Base-by-base conservation (phyloP, 2,888 invertebrate species). In the Allygus modestus region DNA sequence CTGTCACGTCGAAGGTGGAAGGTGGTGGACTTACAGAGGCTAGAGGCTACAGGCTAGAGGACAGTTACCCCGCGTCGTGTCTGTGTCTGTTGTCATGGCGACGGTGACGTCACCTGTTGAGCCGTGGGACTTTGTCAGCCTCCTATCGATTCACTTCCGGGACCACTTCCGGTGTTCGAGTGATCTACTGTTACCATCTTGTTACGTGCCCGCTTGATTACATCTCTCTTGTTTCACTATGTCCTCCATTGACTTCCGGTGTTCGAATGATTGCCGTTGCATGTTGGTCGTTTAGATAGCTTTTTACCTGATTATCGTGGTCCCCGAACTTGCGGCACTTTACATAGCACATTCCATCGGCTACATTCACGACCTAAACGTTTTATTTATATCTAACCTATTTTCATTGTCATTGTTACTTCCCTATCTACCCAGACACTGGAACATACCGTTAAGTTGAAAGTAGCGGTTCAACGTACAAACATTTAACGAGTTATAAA, bases 71-170 rank as follows among this genome's bases (percentile, higher is more conserved):
- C 69, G 73, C 65, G 65, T 65, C 58, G 23, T 58, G 58, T 58
- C 65, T 65, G 23, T 58, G 58, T 58, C 65, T 65, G 73, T 73
- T 73, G 20, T 23, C 73, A 73, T 73, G 73, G 41, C 26, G 41
- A 73, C 73, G 7, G 20, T 73, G 73, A 73, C 73, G 73, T 73
- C 73, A 41, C 73, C 73, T 73, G 73, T 33, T 41, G 73, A 73
- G 41, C 73, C 73, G 41, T 73, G 73, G 41, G 41, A 33, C 33
- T 23, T 41, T 41, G 73, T 41, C 73, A 73, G 73, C 73, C 73
- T 73, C 73, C 73, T 33, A 73, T 73, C 73, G 73, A 73, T 73
- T 73, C 73, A 73, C 73, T 73, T 73, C 73, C 73, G 73, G 73
- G 23, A 58, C 58, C 58, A 58, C 58, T 58, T 58, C 58, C 58